Conservation (phyloP, 1,140 invertebrate genomes). For the Lamellibrachia luymesi region DNA sequence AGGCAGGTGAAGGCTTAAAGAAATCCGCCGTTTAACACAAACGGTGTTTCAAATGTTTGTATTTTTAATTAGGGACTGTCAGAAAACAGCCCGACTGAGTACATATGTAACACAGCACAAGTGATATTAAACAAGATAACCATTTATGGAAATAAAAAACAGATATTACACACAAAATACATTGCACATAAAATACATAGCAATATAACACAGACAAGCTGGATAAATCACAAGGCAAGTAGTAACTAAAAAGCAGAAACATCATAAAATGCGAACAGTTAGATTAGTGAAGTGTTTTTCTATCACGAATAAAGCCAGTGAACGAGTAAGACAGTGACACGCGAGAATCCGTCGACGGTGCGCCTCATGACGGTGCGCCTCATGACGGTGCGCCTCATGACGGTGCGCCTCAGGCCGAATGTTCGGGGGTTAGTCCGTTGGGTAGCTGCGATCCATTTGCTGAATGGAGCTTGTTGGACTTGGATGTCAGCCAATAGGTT, state of each 20-base stretch:
- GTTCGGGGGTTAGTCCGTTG: background rate
- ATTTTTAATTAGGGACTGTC: background rate
- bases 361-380: background rate
- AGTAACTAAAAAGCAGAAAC: background rate
- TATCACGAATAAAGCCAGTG: background rate
- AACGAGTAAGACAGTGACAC: background rate
- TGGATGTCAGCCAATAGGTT: background rate
- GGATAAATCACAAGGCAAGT: background rate
- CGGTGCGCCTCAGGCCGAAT: background rate
- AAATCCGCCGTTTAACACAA: too few relatives aligned
- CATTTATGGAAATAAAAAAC: background rate
- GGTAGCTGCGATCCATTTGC: background rate
- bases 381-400: background rate
- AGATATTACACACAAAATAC: background rate
- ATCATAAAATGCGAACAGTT: background rate
- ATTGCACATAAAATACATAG: background rate
- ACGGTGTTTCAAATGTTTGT: background rate
- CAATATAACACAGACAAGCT: background rate
- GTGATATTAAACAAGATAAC: background rate
- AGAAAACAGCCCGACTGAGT: background rate
- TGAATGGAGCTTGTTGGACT: background rate
- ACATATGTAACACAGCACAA: background rate
- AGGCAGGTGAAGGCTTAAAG: too few relatives aligned
- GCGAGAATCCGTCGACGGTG: too few relatives aligned
- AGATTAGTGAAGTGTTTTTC: background rate